A percentile compares a stretch with the other conserved stretches of the same genome.
phyloP scores from a whole-genome alignment of 2,888 invertebrate species.

The Pristionchus entomophagus region DNA sequence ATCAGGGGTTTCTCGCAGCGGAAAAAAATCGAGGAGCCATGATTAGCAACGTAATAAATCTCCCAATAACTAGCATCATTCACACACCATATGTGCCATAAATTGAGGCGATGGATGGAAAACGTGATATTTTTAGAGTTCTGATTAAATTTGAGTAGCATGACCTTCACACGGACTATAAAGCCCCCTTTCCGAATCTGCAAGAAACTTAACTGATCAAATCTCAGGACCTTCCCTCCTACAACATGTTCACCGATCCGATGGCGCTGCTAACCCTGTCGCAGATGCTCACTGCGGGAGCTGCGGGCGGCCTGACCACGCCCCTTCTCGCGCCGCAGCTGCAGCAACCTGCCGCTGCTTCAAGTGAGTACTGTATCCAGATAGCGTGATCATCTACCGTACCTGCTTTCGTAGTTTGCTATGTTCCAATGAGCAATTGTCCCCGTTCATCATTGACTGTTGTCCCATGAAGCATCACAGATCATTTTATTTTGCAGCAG shows the following conservation, averaged over 20 bases:
- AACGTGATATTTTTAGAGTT: too few species aligned
- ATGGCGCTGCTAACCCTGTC: slow-evolving; percentile 18
- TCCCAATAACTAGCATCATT: too few species aligned
- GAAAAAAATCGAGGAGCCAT: too few species aligned
- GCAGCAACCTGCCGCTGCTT: neutral
- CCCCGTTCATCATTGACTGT: neutral
- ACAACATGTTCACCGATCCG: slow-evolving; percentile 47
- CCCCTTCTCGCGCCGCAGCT: neutral
- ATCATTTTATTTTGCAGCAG: neutral
- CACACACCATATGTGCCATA: too few species aligned
- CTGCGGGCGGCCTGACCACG: neutral
- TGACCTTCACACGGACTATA: too few species aligned
- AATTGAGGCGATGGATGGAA: too few species aligned
- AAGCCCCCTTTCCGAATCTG: too few species aligned
- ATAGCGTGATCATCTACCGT: too few species aligned
- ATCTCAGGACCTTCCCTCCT: slow-evolving; percentile 16
- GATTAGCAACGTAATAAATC: too few species aligned
- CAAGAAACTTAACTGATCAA: neutral
- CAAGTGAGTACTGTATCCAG: neutral
- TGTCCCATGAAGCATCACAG: neutral
- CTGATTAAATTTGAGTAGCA: too few species aligned
- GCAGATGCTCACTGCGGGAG: slow-evolving; percentile 17
- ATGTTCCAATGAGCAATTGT: too few species aligned
- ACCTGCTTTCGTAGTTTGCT: too few species aligned
- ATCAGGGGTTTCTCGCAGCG: neutral